Base-by-base conservation (phyloP, 2,888 invertebrate genomes). In the Cosmopolites sordidus region DNA sequence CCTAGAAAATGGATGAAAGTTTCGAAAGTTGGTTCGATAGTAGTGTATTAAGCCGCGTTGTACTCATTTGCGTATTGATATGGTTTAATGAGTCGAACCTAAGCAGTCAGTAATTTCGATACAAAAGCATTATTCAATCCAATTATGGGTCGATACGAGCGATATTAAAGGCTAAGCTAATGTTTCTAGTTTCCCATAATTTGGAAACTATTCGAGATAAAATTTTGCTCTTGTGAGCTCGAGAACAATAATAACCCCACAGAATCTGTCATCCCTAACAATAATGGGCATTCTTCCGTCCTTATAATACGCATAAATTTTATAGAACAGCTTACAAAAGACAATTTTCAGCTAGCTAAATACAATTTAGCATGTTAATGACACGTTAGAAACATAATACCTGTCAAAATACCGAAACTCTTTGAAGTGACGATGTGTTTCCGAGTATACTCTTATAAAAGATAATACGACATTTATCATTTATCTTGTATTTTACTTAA, bases 31-130 rank as follows among this genome's bases (percentile, higher is more conserved):
- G 12, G 41, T 18, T 29, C 22, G 40, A 40, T 45, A 30, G 17
- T 40, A 12, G 45, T 45, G 22, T 30, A 51, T 47, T 47, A 48
- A 47, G 41, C 48, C 8, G 15, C 30, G 42, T 37, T 48, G 47
- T 52, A 27, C 43, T 33, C 38, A 53, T 53, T 53, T 48, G 22
- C 16, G 17, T 43, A 48, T 39, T 48, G 48, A 53, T 53, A 53
- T 43, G 43, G 53, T 43, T 53, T 51, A 47, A 51, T 51, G 47
- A 52, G 38, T 37, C 43, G 43, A 43, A 47, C 43, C 27, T 43
- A 47, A 52, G 47, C 51, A 52, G 43, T 52, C 43, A 46, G 47
- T 52, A 52, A 52, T 52, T 47, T 47, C 42, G 38, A 47, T 52
- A 46, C 43, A 30, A 22, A 41, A 48, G 43, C 48, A 44, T 48